phyloP scores from a whole-genome alignment of 37 sponge, comb jelly and placozoan species.

The Eunapius fragilis region DNA sequence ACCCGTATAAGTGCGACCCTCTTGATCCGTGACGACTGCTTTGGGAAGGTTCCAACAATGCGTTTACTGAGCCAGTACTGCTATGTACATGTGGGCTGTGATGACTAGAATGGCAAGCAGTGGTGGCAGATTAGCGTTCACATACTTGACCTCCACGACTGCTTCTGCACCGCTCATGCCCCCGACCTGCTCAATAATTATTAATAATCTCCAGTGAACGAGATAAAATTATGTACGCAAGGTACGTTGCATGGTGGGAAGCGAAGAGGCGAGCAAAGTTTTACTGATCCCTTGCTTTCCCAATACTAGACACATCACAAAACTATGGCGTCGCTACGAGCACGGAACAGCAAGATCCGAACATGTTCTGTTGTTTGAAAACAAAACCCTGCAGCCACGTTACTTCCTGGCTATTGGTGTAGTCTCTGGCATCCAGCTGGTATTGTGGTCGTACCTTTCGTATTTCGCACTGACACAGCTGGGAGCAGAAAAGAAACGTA shows the following conservation, averaged over 20 bases:
- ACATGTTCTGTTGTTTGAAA: constrained; percentile 26
- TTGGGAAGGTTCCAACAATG: not conserved
- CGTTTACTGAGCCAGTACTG: not conserved
- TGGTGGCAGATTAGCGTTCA: not conserved
- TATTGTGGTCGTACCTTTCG: constrained; percentile 66
- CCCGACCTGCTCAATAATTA: not conserved
- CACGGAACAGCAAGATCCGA: not conserved
- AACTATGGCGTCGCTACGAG: not conserved
- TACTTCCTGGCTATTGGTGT: constrained; percentile 41
- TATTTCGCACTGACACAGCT: constrained; percentile 49
- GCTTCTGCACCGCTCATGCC: not conserved
- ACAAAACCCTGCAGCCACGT: constrained; percentile 19
- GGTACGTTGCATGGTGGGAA: not conserved
- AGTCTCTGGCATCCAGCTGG: constrained; percentile 55
- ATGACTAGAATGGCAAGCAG: not conserved
- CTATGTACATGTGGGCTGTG: not conserved
- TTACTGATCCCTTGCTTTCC: not conserved
- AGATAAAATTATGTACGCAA: not conserved
- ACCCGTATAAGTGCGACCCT: not conserved
- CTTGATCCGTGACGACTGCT: not conserved
- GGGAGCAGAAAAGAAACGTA: constrained; percentile 4
- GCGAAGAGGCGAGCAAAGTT: not conserved
- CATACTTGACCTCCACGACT: not conserved
- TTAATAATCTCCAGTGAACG: not conserved
- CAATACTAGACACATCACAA: not conserved